These are phyloP conservation scores for Enteromius treurensis DNA, from an alignment of 2,797 vertebrate species.

Conservation along the genomic window DNA sequence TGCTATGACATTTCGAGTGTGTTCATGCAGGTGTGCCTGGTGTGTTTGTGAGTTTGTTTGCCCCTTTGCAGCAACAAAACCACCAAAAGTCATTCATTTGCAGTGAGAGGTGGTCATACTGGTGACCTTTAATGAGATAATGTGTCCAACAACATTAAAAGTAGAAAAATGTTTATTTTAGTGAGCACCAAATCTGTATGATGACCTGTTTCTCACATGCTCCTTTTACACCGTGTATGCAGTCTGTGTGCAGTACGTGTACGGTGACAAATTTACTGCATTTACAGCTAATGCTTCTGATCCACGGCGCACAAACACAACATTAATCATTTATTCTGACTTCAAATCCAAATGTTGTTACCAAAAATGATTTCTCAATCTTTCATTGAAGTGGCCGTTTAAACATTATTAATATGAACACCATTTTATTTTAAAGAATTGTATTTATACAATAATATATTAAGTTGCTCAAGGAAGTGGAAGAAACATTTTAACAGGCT, in stretches of 20 bases:
- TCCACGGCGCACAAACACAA: not conserved
- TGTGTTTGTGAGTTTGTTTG: not conserved
- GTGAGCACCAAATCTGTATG: not conserved
- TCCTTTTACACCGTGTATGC: not conserved
- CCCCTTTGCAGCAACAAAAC: not conserved
- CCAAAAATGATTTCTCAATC: not conserved
- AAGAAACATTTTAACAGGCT: not conserved
- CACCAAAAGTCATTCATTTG: not conserved
- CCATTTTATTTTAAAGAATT: not conserved
- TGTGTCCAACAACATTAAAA: not conserved
- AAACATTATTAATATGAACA: not conserved
- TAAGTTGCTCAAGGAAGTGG: not conserved
- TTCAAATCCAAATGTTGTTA: not conserved
- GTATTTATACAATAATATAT: not conserved
- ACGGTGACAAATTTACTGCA: not conserved
- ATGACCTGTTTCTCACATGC: not conserved
- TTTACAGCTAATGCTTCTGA: not conserved
- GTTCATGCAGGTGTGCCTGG: not conserved
- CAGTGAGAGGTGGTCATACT: not conserved
- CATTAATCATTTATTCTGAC: not conserved
- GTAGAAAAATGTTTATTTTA: not conserved
- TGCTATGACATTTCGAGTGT: not conserved
- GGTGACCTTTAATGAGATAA: not conserved
- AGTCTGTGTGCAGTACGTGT: not conserved
- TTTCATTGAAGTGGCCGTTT: not conserved